Evolutionary conservation across 2,888 invertebrate species (phyloP).

Genomic region (Sinelater perroti): DNA sequence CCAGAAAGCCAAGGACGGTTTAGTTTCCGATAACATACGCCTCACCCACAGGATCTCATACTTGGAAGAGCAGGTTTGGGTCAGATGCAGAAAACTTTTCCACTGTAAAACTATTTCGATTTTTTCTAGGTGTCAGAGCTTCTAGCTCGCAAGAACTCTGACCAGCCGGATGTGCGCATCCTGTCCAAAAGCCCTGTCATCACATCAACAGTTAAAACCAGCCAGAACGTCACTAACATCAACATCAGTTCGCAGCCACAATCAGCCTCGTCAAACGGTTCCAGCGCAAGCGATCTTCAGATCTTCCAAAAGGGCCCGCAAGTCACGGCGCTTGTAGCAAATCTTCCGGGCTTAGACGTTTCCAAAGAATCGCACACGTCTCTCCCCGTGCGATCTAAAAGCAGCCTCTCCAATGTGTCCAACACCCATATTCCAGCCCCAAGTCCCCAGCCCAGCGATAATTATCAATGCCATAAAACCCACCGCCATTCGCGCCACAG

Average conservation of each 20-base stretch:
- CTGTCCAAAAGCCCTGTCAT: slow-evolving; percentile 53
- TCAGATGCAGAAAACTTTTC: no score
- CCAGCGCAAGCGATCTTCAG: slow-evolving; percentile 44
- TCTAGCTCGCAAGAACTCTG: slow-evolving; percentile 60
- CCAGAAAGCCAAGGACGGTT: slow-evolving; percentile 69
- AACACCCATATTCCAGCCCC: slow-evolving; percentile 62
- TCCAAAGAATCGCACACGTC: slow-evolving; percentile 55
- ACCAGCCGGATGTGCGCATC: slow-evolving; percentile 49
- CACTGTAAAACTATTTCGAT: no score
- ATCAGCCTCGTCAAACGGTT: slow-evolving; percentile 49
- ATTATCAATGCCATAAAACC: slow-evolving; percentile 50
- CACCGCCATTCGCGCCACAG: slow-evolving; percentile 53
- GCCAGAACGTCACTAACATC: slow-evolving; percentile 75
- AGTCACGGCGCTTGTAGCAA: slow-evolving; percentile 77
- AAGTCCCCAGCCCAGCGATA: slow-evolving; percentile 49
- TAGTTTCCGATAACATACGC: slow-evolving; percentile 81
- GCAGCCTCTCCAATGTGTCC: slow-evolving; percentile 65
- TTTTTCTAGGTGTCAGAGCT: slow-evolving; percentile 59
- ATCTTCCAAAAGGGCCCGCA: slow-evolving; percentile 84
- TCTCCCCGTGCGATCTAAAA: slow-evolving; percentile 63
- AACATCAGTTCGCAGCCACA: slow-evolving; percentile 71
- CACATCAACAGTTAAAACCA: slow-evolving; percentile 66
- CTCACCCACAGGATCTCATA: slow-evolving; percentile 89
- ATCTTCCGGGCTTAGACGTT: slow-evolving; percentile 67
- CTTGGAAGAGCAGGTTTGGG: slow-evolving; percentile 86